Evolutionary conservation across 2,797 vertebrate species (phyloP).

Genomic region (Lagorchestes hirsutus): DNA sequence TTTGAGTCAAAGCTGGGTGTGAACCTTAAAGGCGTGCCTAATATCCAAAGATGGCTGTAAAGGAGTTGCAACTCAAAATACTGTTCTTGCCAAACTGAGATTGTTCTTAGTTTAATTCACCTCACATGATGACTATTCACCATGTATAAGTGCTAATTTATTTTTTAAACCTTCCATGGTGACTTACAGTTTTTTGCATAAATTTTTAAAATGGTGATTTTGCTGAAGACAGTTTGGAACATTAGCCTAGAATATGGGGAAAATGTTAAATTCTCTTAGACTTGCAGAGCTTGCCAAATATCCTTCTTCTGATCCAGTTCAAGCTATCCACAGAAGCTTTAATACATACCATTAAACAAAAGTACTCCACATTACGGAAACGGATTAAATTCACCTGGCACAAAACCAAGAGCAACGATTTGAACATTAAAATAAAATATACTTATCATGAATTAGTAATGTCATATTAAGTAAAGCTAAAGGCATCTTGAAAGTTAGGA

Average conservation of each 20-base stretch:
- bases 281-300: conserved; percentile 46
- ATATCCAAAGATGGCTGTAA: background rate
- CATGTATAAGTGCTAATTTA: background rate
- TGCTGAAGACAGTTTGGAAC: conserved; percentile 53
- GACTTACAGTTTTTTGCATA: background rate
- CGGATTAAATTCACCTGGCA: conserved; percentile 73
- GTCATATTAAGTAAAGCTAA: conserved; percentile 51
- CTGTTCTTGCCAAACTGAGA: background rate
- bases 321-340: conserved; percentile 61
- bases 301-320: conserved; percentile 59
- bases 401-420: conserved; percentile 69
- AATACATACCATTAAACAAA: conserved; percentile 73
- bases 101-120: conserved; percentile 6
- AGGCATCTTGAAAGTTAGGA: conserved; percentile 17
- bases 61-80: background rate
- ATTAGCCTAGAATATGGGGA: conserved; percentile 39
- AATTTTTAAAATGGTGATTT: conserved; percentile 31
- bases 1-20: background rate
- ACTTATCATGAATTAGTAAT: conserved; percentile 75
- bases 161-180: conserved; percentile 4
- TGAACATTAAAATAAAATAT: conserved; percentile 74
- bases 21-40: background rate
- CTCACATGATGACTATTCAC: conserved; percentile 17
- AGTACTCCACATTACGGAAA: conserved; percentile 57
- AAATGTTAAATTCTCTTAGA: conserved; percentile 62